Evolutionary conservation across 2,888 invertebrate species (phyloP).

Genomic region (Ypsolopha scabrella): DNA sequence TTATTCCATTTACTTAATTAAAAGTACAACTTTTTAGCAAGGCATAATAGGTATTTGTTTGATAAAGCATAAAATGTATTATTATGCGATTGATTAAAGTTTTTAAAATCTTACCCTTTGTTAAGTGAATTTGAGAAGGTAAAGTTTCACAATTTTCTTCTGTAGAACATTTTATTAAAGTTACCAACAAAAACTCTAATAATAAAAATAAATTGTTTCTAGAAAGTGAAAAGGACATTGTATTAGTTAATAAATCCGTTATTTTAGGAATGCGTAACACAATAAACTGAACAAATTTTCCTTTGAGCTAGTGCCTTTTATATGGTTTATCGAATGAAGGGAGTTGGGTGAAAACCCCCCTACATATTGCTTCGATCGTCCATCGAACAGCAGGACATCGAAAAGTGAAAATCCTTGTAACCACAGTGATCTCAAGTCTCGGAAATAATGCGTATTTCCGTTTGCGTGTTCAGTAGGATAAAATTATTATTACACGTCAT

Average conservation of each 20-base stretch:
- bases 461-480: too few species aligned
- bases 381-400: constrained; percentile 25
- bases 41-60: too few species aligned
- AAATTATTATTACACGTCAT: too few species aligned
- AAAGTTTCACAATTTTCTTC: constrained; percentile 89
- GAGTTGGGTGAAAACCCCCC: too few species aligned
- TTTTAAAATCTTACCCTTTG: constrained; percentile 74
- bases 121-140: constrained; percentile 87
- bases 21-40: too few species aligned
- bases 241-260: not conserved
- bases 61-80: not conserved
- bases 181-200: constrained; percentile 12
- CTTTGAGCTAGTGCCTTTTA: not conserved
- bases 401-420: constrained; percentile 33
- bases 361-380: not conserved
- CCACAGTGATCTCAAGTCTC: not conserved
- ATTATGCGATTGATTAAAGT: not conserved
- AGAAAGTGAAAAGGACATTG: not conserved
- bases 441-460: too few species aligned
- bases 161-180: constrained; percentile 17
- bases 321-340: not conserved
- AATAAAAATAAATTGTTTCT: not conserved
- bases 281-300: not conserved
- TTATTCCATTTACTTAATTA: too few species aligned
- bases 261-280: not conserved